Evolutionary conservation across 1,140 invertebrate genomes (phyloP).

Genomic region (Augochlora pura): DNA sequence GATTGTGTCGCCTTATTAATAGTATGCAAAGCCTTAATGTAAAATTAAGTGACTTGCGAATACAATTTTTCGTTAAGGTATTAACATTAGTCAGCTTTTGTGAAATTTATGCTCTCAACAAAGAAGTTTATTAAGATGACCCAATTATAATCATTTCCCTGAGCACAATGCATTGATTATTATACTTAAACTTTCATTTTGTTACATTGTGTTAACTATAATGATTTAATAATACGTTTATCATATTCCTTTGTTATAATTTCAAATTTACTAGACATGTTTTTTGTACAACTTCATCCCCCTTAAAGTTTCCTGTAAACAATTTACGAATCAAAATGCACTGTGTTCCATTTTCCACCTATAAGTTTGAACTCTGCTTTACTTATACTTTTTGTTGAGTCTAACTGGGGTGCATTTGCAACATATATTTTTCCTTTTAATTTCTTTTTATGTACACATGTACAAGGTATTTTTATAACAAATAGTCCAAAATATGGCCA

Average conservation of each 20-base stretch:
- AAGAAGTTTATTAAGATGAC: slow-evolving; percentile 46
- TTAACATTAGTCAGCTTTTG: slow-evolving; percentile 58
- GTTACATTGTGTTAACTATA: neutral
- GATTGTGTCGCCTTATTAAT: slow-evolving; percentile 57
- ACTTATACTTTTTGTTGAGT: slow-evolving; percentile 73
- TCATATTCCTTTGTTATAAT: slow-evolving; percentile 20
- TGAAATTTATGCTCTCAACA: slow-evolving; percentile 51
- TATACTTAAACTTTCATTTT: neutral
- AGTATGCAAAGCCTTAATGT: slow-evolving; percentile 28
- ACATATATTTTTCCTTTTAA: slow-evolving; percentile 67
- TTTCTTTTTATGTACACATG: slow-evolving; percentile 46
- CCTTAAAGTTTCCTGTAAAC: slow-evolving; percentile 30
- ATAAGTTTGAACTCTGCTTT: slow-evolving; percentile 69
- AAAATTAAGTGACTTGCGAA: slow-evolving; percentile 31
- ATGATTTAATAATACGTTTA: neutral
- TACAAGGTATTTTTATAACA: slow-evolving; percentile 45
- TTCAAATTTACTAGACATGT: slow-evolving; percentile 7
- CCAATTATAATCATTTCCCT: slow-evolving; percentile 30
- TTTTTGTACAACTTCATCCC: slow-evolving; percentile 11
- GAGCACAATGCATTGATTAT: slow-evolving; percentile 63
- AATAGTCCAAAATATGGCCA: slow-evolving; percentile 59
- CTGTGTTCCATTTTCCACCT: slow-evolving; percentile 62
- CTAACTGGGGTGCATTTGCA: slow-evolving; percentile 82
- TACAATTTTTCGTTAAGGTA: slow-evolving; percentile 28
- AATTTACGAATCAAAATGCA: slow-evolving; percentile 56